Evolutionary conservation across 2,888 invertebrate genomes (phyloP).

Genomic region (Tinea pellionella): DNA sequence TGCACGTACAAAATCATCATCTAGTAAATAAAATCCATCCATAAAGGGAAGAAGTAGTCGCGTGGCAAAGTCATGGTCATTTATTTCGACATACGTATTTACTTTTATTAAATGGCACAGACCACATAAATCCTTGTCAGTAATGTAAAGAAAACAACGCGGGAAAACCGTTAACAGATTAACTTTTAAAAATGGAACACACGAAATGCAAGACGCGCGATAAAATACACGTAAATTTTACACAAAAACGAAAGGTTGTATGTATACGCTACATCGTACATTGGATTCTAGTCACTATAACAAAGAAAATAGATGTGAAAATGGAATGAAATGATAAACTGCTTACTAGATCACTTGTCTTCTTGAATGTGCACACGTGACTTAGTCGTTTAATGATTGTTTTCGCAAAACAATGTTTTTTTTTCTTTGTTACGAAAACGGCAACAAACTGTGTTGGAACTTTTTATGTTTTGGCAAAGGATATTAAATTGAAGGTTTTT

Average conservation of each 20-base stretch:
- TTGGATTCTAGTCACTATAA: no score
- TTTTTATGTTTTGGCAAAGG: neutral
- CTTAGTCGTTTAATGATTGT: constrained; percentile 9
- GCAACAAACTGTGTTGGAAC: no score
- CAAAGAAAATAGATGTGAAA: no score
- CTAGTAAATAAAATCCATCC: no score
- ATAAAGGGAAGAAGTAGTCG: no score
- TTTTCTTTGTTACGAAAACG: neutral
- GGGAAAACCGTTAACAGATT: neutral
- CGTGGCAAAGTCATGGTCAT: no score
- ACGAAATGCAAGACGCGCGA: constrained; percentile 7
- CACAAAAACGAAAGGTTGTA: neutral
- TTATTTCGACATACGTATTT: no score
- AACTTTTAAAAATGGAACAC: constrained; percentile 6
- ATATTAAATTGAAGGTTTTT: neutral
- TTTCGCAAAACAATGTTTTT: neutral
- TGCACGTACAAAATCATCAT: no score
- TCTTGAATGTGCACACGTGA: constrained; percentile 5
- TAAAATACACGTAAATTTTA: neutral
- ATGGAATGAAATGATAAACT: neutral
- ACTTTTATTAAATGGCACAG: no score
- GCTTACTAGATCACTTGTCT: constrained; percentile 5
- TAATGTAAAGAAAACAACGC: neutral
- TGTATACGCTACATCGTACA: neutral
- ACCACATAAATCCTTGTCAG: neutral